These are phyloP conservation scores for Trypoxylon attenuatum DNA, from an alignment of 2,888 invertebrate genomes.

Conservation along the genomic window DNA sequence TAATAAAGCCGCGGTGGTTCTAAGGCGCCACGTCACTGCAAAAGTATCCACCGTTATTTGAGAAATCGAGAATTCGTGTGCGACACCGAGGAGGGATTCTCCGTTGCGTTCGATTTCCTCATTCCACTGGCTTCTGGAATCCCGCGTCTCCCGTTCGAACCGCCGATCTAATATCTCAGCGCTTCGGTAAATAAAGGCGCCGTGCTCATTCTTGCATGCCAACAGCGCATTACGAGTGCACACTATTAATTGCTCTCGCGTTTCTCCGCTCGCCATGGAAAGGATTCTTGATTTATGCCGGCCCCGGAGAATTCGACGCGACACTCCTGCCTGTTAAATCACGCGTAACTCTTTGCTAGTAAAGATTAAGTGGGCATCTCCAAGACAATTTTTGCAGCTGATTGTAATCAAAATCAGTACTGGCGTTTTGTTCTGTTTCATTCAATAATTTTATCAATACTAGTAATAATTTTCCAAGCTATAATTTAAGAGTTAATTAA, in stretches of 20 bases:
- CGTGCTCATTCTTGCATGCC: slow-evolving; percentile 62
- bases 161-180: slow-evolving; percentile 48
- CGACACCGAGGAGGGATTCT: slow-evolving; percentile 16
- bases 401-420: too few relatives aligned
- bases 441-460: too few relatives aligned
- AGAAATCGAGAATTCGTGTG: slow-evolving; percentile 29
- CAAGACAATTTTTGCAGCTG: too few relatives aligned
- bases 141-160: slow-evolving; percentile 16
- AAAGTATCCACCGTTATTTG: slow-evolving; percentile 4
- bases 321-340: slow-evolving; percentile 35
- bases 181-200: slow-evolving; percentile 58
- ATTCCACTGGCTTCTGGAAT: slow-evolving; percentile 41
- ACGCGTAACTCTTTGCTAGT: slow-evolving; percentile 7
- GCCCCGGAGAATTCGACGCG: slow-evolving; percentile 23
- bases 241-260: slow-evolving; percentile 68
- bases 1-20: too few relatives aligned
- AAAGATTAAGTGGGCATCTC: too few relatives aligned
- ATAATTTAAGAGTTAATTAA: too few relatives aligned
- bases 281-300: slow-evolving; percentile 45
- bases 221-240: slow-evolving; percentile 64
- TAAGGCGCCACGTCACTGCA: slow-evolving; percentile 6
- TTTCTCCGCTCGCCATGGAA: slow-evolving; percentile 55
- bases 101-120: slow-evolving; percentile 36
- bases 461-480: too few relatives aligned
- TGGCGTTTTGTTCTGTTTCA: too few relatives aligned